A percentile compares a stretch with the other conserved stretches of the same genome.
Evolutionary conservation across 2,113 vertebrate genomes (phyloP).

Genomic region (Prochilodus magdalenae): DNA sequence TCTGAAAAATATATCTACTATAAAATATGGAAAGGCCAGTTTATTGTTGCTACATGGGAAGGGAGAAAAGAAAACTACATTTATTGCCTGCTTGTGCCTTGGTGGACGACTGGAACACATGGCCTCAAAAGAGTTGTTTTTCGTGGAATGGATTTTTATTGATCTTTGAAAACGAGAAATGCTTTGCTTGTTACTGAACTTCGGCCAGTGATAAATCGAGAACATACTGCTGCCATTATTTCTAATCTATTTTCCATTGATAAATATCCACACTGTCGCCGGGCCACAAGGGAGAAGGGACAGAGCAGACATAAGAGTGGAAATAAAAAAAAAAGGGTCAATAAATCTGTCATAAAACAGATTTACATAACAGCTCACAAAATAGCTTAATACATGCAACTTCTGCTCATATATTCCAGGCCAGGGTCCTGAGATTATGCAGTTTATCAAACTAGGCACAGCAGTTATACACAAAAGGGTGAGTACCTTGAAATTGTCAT

Average conservation of each 20-base stretch:
- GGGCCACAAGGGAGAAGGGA: neutral
- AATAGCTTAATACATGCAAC: neutral
- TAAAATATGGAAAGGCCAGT: slow-evolving; percentile 29
- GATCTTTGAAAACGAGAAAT: slow-evolving; percentile 13
- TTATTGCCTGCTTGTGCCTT: neutral
- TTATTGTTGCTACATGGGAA: slow-evolving; percentile 33
- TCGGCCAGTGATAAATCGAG: neutral
- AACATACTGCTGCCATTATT: slow-evolving; percentile 1
- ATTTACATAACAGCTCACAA: slow-evolving; percentile 2
- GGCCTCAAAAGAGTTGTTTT: slow-evolving; percentile 1
- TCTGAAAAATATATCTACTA: slow-evolving; percentile 29
- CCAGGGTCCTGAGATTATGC: slow-evolving; percentile 10
- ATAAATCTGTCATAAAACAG: slow-evolving; percentile 7
- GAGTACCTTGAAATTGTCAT: slow-evolving; percentile 62
- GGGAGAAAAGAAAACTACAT: slow-evolving; percentile 1
- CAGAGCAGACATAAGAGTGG: neutral
- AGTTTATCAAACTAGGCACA: slow-evolving; percentile 29
- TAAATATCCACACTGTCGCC: neutral
- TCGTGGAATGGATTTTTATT: slow-evolving; percentile 14
- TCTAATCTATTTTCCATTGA: slow-evolving; percentile 11
- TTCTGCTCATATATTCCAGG: neutral
- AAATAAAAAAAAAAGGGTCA: neutral
- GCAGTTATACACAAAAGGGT: slow-evolving; percentile 20
- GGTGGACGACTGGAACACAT: neutral
- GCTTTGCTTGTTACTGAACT: neutral